A percentile compares a stretch with the other conserved stretches of the same genome.
Evolutionary conservation across 2,797 vertebrate genomes (phyloP).

Genomic region (Argentina silus): DNA sequence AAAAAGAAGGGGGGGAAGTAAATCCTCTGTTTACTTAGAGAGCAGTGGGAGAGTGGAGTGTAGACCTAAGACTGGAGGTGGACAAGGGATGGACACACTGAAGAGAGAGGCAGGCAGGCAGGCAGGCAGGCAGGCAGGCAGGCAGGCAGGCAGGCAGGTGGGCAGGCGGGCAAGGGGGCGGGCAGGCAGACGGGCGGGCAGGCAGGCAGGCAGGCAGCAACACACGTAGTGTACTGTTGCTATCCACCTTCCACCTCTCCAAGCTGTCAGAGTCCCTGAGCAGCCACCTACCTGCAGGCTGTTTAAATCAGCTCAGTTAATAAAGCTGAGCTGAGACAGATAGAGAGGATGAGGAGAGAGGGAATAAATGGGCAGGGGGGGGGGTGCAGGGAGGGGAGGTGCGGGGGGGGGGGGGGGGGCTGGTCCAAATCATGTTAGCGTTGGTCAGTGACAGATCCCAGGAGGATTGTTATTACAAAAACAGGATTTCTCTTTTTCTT

Average conservation of each 20-base stretch:
- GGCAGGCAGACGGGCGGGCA: not conserved
- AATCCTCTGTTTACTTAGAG: conserved; percentile 52
- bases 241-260: not conserved
- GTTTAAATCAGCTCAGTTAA: conserved; percentile 13
- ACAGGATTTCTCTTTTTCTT: conserved; percentile 19
- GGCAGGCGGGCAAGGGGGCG: not conserved
- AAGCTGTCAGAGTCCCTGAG: conserved; percentile 13
- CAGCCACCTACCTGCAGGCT: conserved; percentile 2
- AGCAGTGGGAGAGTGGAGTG: conserved; percentile 27
- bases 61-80: conserved; percentile 14
- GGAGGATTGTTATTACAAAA: conserved; percentile 13
- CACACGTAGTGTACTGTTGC: not conserved
- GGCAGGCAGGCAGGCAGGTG: not conserved
- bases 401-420: not conserved
- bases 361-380: not conserved
- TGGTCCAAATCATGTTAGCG: not conserved
- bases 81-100: conserved; percentile 18
- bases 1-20: conserved; percentile 38
- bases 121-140: not conserved
- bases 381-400: not conserved
- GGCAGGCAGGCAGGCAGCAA: not conserved
- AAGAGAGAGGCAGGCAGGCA: not conserved
- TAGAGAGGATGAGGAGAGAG: not conserved
- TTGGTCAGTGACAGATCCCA: conserved; percentile 6
- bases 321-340: not conserved